Evolutionary conservation across 2,113 vertebrate genomes (phyloP).

Genomic region (Halichoeres trimaculatus): DNA sequence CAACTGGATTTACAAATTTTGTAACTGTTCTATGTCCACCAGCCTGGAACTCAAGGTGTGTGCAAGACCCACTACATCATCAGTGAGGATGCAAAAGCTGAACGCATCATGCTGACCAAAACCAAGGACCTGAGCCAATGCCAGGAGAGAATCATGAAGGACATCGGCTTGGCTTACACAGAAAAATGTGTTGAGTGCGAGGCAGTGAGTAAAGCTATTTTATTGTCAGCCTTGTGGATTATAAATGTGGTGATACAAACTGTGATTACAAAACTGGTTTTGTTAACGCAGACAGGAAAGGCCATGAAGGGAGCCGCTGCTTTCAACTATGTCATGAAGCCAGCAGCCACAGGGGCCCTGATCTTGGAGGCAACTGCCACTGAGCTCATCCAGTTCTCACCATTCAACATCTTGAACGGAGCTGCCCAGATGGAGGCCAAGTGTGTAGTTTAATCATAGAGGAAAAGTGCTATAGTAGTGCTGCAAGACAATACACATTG

Average conservation of each 20-base stretch:
- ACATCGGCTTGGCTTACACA: constrained; percentile 80
- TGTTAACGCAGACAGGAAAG: constrained; percentile 76
- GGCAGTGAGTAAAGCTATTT: constrained; percentile 65
- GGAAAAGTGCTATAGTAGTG: not conserved
- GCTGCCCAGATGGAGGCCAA: constrained; percentile 84
- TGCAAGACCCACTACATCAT: constrained; percentile 87
- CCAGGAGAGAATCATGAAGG: constrained; percentile 82
- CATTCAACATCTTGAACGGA: constrained; percentile 81
- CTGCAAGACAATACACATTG: not conserved
- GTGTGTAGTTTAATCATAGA: constrained; percentile 72
- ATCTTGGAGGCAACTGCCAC: constrained; percentile 79
- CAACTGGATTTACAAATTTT: not conserved
- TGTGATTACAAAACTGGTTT: constrained; percentile 8
- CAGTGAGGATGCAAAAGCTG: constrained; percentile 80
- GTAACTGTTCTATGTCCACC: not conserved
- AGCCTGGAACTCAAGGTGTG: constrained; percentile 87
- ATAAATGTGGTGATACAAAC: too few relatives aligned
- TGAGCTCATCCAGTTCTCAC: constrained; percentile 85
- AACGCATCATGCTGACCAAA: constrained; percentile 77
- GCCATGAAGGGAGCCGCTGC: constrained; percentile 78
- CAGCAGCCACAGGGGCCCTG: constrained; percentile 61
- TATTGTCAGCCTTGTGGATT: not conserved
- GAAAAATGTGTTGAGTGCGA: constrained; percentile 73
- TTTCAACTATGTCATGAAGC: constrained; percentile 84
- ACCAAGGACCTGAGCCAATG: constrained; percentile 86